Evolutionary conservation across 2,888 invertebrate species (phyloP).

Genomic region (Ptychoptera albimana): DNA sequence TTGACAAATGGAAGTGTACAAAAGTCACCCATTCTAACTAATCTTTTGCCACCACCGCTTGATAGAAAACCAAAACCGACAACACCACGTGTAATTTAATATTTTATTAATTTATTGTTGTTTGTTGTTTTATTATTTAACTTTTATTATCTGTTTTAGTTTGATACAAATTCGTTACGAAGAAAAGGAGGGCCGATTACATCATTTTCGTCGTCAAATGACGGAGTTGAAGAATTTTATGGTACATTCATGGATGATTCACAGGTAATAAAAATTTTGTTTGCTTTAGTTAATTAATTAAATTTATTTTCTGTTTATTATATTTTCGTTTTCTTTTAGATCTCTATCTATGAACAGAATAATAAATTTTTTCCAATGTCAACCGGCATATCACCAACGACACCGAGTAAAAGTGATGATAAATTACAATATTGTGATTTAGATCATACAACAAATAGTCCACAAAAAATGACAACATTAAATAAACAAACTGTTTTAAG

Average conservation of each 20-base stretch:
- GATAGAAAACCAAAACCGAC: conserved; percentile 46
- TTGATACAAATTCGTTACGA: conserved; percentile 14
- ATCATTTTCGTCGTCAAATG: conserved; percentile 15
- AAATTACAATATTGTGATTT: conserved; percentile 73
- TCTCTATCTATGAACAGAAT: background rate
- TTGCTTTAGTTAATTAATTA: background rate
- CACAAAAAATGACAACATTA: conserved; percentile 11
- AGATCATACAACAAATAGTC: conserved; percentile 35
- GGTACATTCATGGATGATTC: conserved; percentile 1
- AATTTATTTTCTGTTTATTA: background rate
- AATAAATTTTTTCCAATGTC: background rate
- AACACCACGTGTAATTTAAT: conserved; percentile 28
- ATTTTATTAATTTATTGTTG: background rate
- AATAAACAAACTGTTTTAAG: conserved; percentile 4
- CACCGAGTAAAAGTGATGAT: conserved; percentile 8
- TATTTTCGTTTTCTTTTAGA: background rate
- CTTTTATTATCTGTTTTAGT: conserved; percentile 6
- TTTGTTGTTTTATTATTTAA: background rate
- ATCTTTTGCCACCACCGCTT: conserved; percentile 35
- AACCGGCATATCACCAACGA: conserved; percentile 4
- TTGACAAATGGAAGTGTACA: too few relatives aligned
- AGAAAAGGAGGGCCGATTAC: conserved; percentile 20
- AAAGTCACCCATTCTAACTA: too few relatives aligned
- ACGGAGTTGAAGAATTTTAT: conserved; percentile 3
- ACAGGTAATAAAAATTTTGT: conserved; percentile 1